A percentile compares a stretch with the other conserved stretches of the same genome.
Conservation (phyloP, 37 sponge, comb jelly and placozoan genomes). For the Amphimedon queenslandica region DNA sequence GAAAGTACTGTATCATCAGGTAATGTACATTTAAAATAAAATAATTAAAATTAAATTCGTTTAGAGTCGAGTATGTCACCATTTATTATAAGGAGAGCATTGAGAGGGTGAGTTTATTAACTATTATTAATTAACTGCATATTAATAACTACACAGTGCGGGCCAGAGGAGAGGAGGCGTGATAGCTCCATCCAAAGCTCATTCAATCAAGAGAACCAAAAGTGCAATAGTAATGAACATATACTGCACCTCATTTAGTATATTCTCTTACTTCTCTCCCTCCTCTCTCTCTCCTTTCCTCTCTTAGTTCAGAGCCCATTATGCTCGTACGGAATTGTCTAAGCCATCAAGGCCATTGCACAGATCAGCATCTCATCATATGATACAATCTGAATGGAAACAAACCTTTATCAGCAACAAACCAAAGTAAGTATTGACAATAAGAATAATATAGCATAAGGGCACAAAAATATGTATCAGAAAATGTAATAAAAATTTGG, state of each 20-base stretch:
- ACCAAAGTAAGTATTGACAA: too few relatives aligned
- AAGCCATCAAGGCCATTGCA: neutral
- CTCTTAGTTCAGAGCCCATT: neutral
- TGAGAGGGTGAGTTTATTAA: neutral
- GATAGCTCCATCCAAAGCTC: neutral
- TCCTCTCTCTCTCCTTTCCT: too few relatives aligned
- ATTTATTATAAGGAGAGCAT: neutral
- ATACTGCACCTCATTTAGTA: too few relatives aligned
- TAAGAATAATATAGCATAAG: too few relatives aligned
- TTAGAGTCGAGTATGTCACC: neutral
- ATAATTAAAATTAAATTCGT: neutral
- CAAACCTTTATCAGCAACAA: too few relatives aligned
- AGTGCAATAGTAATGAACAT: constrained; percentile 10
- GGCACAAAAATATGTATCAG: too few relatives aligned
- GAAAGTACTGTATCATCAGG: neutral
- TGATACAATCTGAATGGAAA: too few relatives aligned
- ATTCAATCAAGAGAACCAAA: neutral
- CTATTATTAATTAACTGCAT: neutral
- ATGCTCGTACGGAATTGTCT: neutral
- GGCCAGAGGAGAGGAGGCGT: neutral
- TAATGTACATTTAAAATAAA: neutral
- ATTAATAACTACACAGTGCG: neutral
- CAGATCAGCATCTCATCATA: neutral
- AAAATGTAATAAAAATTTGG: too few relatives aligned
- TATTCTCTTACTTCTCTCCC: too few relatives aligned